These are phyloP conservation scores for Apamea epomidion DNA, from an alignment of 2,888 invertebrate species.

Conservation along the genomic window DNA sequence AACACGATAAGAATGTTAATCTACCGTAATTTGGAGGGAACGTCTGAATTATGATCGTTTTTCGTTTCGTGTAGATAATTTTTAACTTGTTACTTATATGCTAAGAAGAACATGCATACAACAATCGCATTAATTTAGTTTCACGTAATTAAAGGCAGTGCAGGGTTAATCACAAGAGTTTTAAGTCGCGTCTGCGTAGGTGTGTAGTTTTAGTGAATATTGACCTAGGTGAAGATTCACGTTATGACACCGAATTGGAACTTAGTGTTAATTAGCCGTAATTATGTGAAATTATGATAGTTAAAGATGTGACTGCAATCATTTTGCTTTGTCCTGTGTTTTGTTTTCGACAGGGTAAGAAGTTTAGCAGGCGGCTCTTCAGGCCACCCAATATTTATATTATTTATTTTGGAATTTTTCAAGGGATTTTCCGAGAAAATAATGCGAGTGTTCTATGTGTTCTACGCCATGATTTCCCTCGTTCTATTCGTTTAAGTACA, in stretches of 20 bases:
- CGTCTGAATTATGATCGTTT: slow-evolving; percentile 11
- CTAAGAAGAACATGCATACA: slow-evolving; percentile 14
- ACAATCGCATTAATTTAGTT: slow-evolving; percentile 20
- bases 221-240: not conserved
- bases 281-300: slow-evolving; percentile 14
- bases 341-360: slow-evolving; percentile 38
- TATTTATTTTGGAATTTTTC: not conserved
- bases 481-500: not conserved
- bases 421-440: not conserved
- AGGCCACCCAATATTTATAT: not conserved
- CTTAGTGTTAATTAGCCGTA: not conserved
- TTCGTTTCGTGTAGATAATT: slow-evolving; percentile 37
- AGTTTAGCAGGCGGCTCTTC: not conserved
- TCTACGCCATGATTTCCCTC: not conserved
- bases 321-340: slow-evolving; percentile 29
- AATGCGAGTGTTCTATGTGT: not conserved
- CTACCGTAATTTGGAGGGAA: slow-evolving; percentile 42
- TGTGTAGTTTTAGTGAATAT: not conserved
- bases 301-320: slow-evolving; percentile 25
- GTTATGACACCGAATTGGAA: slow-evolving; percentile 1
- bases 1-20: slow-evolving; percentile 43
- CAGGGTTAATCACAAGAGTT: not conserved
- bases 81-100: not conserved
- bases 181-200: not conserved
- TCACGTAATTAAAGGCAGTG: slow-evolving; percentile 16